These are phyloP conservation scores for Sphaeridia pumilis DNA, from an alignment of 2,888 invertebrate genomes.

Conservation along the genomic window DNA sequence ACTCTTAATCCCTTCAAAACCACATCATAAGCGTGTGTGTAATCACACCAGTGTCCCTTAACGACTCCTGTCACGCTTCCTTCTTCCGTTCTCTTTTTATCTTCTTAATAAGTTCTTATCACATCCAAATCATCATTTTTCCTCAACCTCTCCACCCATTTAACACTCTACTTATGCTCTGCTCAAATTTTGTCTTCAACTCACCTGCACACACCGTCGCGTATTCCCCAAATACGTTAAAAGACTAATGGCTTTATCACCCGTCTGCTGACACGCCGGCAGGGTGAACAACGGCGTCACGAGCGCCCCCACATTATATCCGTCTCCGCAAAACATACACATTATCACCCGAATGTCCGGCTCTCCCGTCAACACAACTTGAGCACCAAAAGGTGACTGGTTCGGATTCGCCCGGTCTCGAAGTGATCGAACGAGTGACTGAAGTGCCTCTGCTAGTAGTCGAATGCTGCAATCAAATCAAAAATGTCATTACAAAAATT, in stretches of 20 bases:
- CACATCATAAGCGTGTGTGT: neutral
- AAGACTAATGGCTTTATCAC: conserved; percentile 74
- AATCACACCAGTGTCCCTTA: neutral
- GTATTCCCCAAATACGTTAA: conserved; percentile 66
- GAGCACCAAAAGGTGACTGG: conserved; percentile 30
- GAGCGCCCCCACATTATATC: conserved; percentile 63
- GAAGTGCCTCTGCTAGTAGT: conserved; percentile 28
- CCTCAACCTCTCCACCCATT: neutral
- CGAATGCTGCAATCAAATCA: conserved; percentile 20
- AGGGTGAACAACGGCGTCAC: conserved; percentile 75
- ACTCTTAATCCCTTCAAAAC: neutral
- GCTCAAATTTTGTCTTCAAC: neutral
- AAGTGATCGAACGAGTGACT: conserved; percentile 26
- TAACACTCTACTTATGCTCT: neutral
- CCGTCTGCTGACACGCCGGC: conserved; percentile 72
- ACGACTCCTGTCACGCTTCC: neutral
- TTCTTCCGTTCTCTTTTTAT: neutral
- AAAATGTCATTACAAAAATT: neutral
- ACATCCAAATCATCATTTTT: neutral
- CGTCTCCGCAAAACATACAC: conserved; percentile 94
- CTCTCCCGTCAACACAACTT: conserved; percentile 29
- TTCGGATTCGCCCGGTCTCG: conserved; percentile 34
- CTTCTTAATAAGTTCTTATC: neutral
- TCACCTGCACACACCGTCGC: conserved; percentile 35
- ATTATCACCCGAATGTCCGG: conserved; percentile 58